Percentiles rank a stretch among this genome's conserved stretches.
These are phyloP conservation scores for Spatula clypeata DNA, from an alignment of 2,797 vertebrate species.

Conservation along the genomic window DNA sequence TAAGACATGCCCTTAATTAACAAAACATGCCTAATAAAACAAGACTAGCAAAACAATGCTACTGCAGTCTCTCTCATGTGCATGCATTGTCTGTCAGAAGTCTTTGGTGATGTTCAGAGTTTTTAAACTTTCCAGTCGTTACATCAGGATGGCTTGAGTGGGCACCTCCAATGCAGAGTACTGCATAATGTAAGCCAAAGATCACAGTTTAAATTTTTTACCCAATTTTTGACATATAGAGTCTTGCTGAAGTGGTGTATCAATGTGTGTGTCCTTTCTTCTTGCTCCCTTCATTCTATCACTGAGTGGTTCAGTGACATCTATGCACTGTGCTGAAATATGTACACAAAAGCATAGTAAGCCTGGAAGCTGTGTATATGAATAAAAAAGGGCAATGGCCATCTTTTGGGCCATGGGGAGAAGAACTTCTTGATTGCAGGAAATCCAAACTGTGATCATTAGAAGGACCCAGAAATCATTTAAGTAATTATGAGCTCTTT, in stretches of 20 bases:
- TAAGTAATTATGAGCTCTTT: not conserved
- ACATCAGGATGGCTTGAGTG: not conserved
- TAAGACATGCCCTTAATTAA: not conserved
- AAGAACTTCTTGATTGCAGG: not conserved
- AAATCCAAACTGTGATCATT: not conserved
- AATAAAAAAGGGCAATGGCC: not conserved
- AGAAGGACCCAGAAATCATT: not conserved
- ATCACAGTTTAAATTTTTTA: not conserved
- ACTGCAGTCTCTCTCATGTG: not conserved
- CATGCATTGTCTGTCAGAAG: not conserved
- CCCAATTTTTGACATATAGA: not conserved
- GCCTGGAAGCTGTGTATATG: not conserved
- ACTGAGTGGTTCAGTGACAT: not conserved
- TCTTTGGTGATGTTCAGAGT: rapidly evolving
- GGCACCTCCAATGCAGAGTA: not conserved
- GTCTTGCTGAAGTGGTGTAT: not conserved
- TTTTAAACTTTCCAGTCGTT: not conserved
- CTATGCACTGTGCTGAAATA: not conserved
- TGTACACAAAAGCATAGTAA: not conserved
- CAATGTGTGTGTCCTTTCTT: not conserved
- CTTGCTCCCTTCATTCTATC: not conserved
- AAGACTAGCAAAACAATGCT: not conserved
- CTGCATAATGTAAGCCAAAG: not conserved
- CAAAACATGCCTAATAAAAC: not conserved
- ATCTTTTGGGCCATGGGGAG: not conserved